phyloP scores from a whole-genome alignment of 2,888 invertebrate genomes.

The Fabriciana adippe region DNA sequence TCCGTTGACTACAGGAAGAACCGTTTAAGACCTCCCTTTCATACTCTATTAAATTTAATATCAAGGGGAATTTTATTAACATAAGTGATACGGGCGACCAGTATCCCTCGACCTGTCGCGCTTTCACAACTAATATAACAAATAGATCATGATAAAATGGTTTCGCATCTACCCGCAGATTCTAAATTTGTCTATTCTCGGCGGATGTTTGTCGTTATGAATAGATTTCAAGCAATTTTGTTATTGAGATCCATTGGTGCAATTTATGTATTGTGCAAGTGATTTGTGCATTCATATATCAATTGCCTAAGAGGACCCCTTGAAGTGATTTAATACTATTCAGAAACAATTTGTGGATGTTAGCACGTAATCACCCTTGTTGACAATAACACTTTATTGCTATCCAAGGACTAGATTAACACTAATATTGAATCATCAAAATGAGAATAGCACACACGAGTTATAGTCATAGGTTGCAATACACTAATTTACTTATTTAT shows the following conservation, averaged over 20 bases:
- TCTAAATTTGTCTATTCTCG: slow-evolving; percentile 58
- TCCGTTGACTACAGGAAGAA: slow-evolving; percentile 76
- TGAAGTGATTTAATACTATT: slow-evolving; percentile 13
- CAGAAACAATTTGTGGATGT: background rate
- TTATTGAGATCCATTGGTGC: slow-evolving; percentile 64
- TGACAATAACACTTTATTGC: slow-evolving; percentile 9
- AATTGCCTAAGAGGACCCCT: slow-evolving; percentile 33
- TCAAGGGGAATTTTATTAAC: slow-evolving; percentile 79
- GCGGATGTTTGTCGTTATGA: slow-evolving; percentile 71
- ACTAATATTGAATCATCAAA: slow-evolving; percentile 1
- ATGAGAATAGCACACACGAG: background rate
- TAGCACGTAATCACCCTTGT: slow-evolving; percentile 5
- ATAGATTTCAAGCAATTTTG: slow-evolving; percentile 71
- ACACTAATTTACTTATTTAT: too few species aligned
- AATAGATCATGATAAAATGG: slow-evolving; percentile 48
- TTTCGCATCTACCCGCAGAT: slow-evolving; percentile 60
- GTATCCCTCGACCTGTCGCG: slow-evolving; percentile 52
- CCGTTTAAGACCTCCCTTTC: slow-evolving; percentile 75
- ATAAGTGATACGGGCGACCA: slow-evolving; percentile 77
- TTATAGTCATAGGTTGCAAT: too few species aligned
- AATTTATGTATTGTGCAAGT: slow-evolving; percentile 46
- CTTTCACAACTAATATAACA: slow-evolving; percentile 37
- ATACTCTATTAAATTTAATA: slow-evolving; percentile 80
- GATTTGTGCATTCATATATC: slow-evolving; percentile 40
- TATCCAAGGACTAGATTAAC: slow-evolving; percentile 10